Conservation (phyloP, 2,888 invertebrate species). For the Euzophera pinguis region DNA sequence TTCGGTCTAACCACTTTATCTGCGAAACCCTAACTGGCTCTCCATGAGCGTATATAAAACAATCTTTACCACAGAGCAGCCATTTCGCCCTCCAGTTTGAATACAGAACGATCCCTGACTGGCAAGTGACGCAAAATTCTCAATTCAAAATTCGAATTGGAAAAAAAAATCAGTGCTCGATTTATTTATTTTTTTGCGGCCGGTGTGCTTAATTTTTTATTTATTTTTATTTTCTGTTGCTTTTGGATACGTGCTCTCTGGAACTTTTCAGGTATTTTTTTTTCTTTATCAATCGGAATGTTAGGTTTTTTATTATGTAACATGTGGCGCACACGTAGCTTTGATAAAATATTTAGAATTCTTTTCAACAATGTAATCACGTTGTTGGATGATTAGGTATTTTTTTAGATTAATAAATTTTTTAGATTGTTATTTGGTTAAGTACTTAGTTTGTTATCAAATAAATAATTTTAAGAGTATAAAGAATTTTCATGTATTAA, state of each 20-base stretch:
- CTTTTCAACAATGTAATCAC: neutral
- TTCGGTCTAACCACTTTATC: neutral
- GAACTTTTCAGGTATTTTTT: slow-evolving; percentile 34
- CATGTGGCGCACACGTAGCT: neutral
- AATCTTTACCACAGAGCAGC: slow-evolving; percentile 36
- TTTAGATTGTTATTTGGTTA: too few species aligned
- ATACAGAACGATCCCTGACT: slow-evolving; percentile 17
- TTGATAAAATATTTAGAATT: neutral
- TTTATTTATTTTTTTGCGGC: slow-evolving; percentile 18
- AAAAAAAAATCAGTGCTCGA: neutral
- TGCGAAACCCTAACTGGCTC: neutral
- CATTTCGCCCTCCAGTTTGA: slow-evolving; percentile 49
- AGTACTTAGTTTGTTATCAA: too few species aligned
- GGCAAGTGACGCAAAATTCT: neutral
- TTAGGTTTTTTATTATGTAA: slow-evolving; percentile 10
- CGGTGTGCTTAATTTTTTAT: slow-evolving; percentile 25
- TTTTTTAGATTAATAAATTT: too few species aligned
- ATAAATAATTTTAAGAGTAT: too few species aligned
- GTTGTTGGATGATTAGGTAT: neutral
- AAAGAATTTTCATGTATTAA: too few species aligned
- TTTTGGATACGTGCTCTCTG: slow-evolving; percentile 21
- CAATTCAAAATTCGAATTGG: neutral
- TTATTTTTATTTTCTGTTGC: slow-evolving; percentile 20
- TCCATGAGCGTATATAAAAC: slow-evolving; percentile 42
- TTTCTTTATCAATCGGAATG: slow-evolving; percentile 11